These are phyloP conservation scores for Brevimyrus niger DNA, from an alignment of 2,113 vertebrate genomes.

Conservation along the genomic window DNA sequence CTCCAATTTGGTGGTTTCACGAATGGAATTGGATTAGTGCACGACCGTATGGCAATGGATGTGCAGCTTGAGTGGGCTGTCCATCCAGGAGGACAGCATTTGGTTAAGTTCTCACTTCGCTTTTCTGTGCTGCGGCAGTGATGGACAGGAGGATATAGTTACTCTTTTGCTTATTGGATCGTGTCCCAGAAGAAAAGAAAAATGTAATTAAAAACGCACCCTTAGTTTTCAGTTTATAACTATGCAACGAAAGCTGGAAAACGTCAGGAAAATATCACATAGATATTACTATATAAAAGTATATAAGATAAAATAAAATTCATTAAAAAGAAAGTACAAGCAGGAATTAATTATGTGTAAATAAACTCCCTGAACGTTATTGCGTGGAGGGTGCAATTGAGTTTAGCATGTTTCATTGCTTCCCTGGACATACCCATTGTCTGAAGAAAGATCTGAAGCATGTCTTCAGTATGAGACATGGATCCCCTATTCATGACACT, in stretches of 20 bases:
- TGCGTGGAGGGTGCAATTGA: background rate
- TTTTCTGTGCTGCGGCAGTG: background rate
- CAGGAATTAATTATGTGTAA: background rate
- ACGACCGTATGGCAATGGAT: conserved; percentile 7
- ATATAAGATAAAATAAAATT: background rate
- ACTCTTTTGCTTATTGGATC: conserved; percentile 16
- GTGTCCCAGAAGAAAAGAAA: conserved; percentile 21
- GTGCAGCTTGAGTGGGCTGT: conserved; percentile 15
- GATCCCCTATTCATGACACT: background rate
- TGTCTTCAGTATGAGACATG: background rate
- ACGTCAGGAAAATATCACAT: background rate
- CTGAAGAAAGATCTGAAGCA: background rate
- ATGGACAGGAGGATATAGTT: conserved; percentile 22
- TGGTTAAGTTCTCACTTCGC: background rate
- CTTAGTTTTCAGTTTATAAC: conserved; percentile 13
- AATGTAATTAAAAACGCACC: background rate
- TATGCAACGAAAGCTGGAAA: background rate
- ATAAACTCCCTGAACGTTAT: background rate
- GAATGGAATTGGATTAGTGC: conserved; percentile 18
- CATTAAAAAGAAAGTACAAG: background rate
- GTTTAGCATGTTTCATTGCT: background rate
- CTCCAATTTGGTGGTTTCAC: conserved; percentile 19
- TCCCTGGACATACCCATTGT: background rate
- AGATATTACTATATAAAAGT: background rate
- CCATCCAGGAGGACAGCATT: background rate